Conservation (phyloP, 2,888 invertebrate genomes). For the Lasioglossum leucozonium region DNA sequence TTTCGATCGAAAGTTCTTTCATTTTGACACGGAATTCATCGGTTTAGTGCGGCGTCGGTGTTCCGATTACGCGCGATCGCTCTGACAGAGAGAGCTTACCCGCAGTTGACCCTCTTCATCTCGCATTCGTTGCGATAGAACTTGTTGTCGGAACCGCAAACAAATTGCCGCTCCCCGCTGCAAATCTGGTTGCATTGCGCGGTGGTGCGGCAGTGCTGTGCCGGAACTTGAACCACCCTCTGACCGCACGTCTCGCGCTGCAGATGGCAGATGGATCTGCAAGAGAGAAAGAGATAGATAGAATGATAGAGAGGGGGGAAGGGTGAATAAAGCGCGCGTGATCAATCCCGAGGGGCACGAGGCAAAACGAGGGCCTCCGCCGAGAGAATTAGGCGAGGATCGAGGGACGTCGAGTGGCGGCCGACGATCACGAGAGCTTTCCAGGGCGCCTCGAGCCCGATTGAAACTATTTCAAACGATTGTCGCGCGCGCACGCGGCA, state of each 20-base stretch:
- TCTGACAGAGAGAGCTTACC: slow-evolving; percentile 88
- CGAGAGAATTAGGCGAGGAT: background rate
- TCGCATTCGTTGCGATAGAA: slow-evolving; percentile 96
- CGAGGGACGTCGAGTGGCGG: background rate
- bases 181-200: slow-evolving; percentile 92
- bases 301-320: too few species aligned
- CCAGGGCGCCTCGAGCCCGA: background rate
- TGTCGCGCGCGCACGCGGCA: background rate
- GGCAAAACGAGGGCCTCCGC: background rate
- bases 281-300: background rate
- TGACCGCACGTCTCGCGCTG: slow-evolving; percentile 93
- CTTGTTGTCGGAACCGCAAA: slow-evolving; percentile 95
- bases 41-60: too few species aligned
- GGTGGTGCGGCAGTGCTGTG: slow-evolving; percentile 94
- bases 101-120: slow-evolving; percentile 96
- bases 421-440: slow-evolving; percentile 17
- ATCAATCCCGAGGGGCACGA: slow-evolving; percentile 9
- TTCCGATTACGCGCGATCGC: too few species aligned
- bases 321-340: background rate
- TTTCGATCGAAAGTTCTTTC: too few species aligned
- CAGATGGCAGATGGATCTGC: slow-evolving; percentile 93
- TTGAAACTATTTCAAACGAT: background rate
- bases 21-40: too few species aligned
- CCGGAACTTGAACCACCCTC: slow-evolving; percentile 92
- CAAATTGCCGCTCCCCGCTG: slow-evolving; percentile 90